Conservation (phyloP, 2,888 invertebrate species). For the Teinopalpus imperialis region DNA sequence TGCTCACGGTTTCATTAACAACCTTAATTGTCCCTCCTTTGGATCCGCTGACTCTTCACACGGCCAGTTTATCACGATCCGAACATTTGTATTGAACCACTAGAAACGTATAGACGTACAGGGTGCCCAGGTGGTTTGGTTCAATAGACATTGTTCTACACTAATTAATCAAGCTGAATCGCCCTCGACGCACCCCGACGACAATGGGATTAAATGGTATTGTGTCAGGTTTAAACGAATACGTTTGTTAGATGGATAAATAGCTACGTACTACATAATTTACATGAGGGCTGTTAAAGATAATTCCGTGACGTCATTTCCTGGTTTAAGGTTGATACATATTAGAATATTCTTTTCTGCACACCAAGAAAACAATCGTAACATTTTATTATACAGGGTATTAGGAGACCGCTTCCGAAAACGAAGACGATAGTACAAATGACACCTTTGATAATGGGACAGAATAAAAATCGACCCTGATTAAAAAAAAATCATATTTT, state of each 20-base stretch:
- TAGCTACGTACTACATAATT: constrained; percentile 30
- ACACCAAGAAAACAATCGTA: no score
- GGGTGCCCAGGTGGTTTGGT: constrained; percentile 15
- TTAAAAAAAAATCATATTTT: no score
- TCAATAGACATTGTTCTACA: constrained; percentile 41
- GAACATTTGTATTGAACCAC: constrained; percentile 5
- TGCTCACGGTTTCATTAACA: constrained; percentile 47
- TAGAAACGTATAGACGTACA: background rate
- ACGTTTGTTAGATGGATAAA: constrained; percentile 32
- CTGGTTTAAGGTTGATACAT: no score
- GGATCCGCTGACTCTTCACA: constrained; percentile 34
- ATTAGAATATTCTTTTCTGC: no score
- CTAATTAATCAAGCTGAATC: constrained; percentile 71
- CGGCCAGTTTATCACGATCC: constrained; percentile 31
- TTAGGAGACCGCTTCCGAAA: no score
- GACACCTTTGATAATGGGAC: no score
- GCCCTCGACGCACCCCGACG: constrained; percentile 40
- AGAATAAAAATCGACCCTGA: no score
- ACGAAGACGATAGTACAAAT: no score
- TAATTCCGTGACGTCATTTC: constrained; percentile 9
- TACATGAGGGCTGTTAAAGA: constrained; percentile 19
- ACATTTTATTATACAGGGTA: no score
- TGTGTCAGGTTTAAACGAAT: constrained; percentile 56
- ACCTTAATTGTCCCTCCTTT: constrained; percentile 50
- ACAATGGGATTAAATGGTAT: constrained; percentile 64